phyloP scores from a whole-genome alignment of 2,113 vertebrate genomes.

The Ellobius talpinus region DNA sequence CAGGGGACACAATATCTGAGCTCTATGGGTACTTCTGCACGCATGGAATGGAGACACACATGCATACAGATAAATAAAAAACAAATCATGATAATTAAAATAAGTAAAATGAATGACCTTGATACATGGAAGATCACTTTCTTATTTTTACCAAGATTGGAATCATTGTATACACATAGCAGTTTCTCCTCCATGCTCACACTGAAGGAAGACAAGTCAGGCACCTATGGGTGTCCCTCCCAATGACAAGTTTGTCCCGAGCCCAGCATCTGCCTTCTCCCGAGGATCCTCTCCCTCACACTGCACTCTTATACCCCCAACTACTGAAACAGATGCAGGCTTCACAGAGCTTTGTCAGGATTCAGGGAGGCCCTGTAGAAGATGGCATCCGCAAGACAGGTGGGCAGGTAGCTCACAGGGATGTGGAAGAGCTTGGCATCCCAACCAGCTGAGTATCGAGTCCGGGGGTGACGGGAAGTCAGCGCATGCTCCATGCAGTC shows the following conservation, averaged over 20 bases:
- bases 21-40: background rate
- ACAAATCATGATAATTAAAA: background rate
- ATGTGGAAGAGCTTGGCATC: conserved; percentile 92
- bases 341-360: background rate
- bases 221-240: no score
- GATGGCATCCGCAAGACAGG: background rate
- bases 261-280: background rate
- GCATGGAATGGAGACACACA: no score
- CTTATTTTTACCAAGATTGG: background rate
- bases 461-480: conserved; percentile 87
- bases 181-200: background rate
- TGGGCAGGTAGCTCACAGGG: conserved; percentile 88
- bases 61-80: background rate
- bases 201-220: background rate
- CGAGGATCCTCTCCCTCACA: fast-evolving
- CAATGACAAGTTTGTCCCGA: background rate
- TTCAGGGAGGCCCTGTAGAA: fast-evolving
- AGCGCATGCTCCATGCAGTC: conserved; percentile 92
- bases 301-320: no score
- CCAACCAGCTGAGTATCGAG: conserved; percentile 90
- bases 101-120: background rate
- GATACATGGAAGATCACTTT: background rate
- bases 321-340: fast-evolving
- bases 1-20: background rate
- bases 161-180: background rate